phyloP scores from a whole-genome alignment of 2,797 vertebrate genomes.

The Chelon labrosus region DNA sequence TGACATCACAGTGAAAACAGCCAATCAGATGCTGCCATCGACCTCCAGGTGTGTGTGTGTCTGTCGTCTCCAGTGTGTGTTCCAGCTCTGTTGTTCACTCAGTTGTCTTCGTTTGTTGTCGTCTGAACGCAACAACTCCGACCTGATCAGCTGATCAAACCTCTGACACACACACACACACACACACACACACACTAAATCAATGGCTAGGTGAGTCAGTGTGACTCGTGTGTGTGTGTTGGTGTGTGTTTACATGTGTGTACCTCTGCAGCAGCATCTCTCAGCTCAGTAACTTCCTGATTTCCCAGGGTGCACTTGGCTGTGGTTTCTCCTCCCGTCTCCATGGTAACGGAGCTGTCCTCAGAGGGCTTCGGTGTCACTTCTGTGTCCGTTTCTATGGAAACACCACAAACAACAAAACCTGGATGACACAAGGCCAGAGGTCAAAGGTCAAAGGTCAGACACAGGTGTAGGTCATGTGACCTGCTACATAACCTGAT shows the following conservation, averaged over 20 bases:
- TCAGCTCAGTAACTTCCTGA: slow-evolving; percentile 76
- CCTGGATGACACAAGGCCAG: background rate
- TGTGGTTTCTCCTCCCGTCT: slow-evolving; percentile 66
- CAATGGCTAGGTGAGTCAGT: no score
- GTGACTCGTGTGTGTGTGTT: background rate
- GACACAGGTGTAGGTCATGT: no score
- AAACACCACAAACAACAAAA: slow-evolving; percentile 13
- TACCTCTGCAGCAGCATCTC: slow-evolving; percentile 86
- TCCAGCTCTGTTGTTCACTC: slow-evolving; percentile 77
- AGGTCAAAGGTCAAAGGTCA: no score
- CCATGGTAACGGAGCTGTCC: slow-evolving; percentile 14
- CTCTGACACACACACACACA: slow-evolving; percentile 70
- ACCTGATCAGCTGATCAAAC: slow-evolving; percentile 69
- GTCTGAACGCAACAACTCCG: slow-evolving; percentile 62
- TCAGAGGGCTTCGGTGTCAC: background rate
- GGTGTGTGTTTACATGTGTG: slow-evolving; percentile 5
- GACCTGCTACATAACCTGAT: no score
- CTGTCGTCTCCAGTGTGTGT: slow-evolving; percentile 70
- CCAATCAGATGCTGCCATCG: no score
- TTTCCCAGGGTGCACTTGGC: slow-evolving; percentile 85
- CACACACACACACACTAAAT: background rate
- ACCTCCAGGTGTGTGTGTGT: slow-evolving; percentile 4
- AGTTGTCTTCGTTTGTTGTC: slow-evolving; percentile 70
- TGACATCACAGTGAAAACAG: no score
- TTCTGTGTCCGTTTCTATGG: slow-evolving; percentile 22